Conservation (phyloP, 2,797 vertebrate genomes). For the Mionectes olivaceus region DNA sequence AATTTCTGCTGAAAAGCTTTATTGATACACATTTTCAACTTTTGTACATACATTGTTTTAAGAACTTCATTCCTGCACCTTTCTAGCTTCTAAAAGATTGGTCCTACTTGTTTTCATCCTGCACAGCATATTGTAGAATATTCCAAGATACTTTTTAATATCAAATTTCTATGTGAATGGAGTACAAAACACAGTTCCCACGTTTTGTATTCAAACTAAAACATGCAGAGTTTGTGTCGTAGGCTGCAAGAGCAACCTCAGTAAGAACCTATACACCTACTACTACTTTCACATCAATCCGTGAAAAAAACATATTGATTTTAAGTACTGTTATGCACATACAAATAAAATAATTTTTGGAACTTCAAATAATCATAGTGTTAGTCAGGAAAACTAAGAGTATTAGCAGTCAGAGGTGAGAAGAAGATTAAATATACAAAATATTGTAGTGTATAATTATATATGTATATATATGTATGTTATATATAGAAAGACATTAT, state of each 20-base stretch:
- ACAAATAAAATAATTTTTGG: background rate
- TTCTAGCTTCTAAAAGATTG: background rate
- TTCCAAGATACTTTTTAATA: background rate
- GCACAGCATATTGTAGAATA: background rate
- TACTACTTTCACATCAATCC: background rate
- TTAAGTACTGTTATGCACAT: background rate
- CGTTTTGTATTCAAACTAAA: background rate
- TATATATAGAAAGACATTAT: background rate
- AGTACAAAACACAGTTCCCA: background rate
- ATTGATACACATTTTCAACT: background rate
- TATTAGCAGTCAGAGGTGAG: background rate
- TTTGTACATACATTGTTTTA: background rate
- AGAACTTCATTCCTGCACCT: background rate
- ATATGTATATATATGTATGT: background rate
- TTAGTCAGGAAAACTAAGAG: background rate
- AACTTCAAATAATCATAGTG: background rate
- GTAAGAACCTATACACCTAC: background rate
- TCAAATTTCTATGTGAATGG: background rate
- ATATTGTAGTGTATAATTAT: background rate
- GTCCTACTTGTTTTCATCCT: background rate
- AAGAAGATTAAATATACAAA: background rate
- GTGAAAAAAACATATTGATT: background rate
- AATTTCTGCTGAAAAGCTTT: constrained; percentile 12
- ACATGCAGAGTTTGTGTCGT: background rate
- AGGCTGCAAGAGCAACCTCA: background rate